Evolutionary conservation across 2,113 vertebrate genomes (phyloP).

Genomic region (Amblyornis subalaris): DNA sequence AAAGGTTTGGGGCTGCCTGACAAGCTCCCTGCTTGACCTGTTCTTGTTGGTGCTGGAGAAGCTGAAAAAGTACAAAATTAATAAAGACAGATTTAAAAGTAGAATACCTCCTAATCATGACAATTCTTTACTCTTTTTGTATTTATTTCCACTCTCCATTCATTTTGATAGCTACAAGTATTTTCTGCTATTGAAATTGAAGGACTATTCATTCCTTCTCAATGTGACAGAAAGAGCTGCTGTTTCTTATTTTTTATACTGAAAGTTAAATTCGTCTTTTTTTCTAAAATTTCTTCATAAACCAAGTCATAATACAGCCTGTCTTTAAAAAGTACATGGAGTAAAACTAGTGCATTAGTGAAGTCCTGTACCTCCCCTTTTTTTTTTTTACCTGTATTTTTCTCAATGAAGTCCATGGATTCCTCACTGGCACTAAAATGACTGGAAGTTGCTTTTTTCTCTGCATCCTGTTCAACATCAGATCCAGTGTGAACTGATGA

Average conservation of each 20-base stretch:
- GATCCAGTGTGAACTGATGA: conserved; percentile 97
- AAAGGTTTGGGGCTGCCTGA: conserved; percentile 90
- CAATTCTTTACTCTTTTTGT: not conserved
- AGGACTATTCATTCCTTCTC: not conserved
- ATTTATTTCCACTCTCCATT: not conserved
- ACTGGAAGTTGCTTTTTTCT: conserved; percentile 87
- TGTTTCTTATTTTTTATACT: not conserved
- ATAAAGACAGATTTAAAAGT: conserved; percentile 27
- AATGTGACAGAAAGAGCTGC: not conserved
- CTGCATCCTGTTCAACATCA: conserved; percentile 89
- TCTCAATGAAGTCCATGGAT: conserved; percentile 94
- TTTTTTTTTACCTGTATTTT: conserved; percentile 72
- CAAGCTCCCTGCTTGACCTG: conserved; percentile 81
- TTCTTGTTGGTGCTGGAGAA: conserved; percentile 87
- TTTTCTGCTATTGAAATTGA: not conserved
- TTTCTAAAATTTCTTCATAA: not conserved
- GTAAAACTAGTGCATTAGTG: not conserved
- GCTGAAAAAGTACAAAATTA: conserved; percentile 72
- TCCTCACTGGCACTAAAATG: conserved; percentile 96
- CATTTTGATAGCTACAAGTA: not conserved
- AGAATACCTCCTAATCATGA: not conserved
- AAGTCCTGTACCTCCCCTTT: not conserved
- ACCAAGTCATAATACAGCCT: not conserved
- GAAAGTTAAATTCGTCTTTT: not conserved
- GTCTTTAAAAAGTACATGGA: not conserved